Conservation (phyloP, 2,797 vertebrate species). For the Eupleurogrammus muticus region DNA sequence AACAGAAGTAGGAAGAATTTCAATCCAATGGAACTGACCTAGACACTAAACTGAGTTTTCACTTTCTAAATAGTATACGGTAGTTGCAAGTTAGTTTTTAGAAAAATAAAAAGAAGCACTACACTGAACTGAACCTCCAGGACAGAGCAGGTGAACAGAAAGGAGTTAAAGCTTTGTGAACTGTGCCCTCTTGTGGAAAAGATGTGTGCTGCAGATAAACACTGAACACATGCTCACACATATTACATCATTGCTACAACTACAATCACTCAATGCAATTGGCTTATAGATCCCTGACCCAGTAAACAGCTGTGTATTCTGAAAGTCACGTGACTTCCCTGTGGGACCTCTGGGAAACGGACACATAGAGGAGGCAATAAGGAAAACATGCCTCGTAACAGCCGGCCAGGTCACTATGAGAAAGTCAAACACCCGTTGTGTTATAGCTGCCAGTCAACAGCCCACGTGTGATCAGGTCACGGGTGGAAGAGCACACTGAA, state of each 20-base stretch:
- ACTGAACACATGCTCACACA: background rate
- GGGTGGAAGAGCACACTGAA: conserved; percentile 66
- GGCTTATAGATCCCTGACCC: background rate
- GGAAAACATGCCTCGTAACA: conserved; percentile 18
- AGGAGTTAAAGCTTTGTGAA: conserved; percentile 32
- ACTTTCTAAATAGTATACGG: too few relatives aligned
- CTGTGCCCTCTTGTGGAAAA: conserved; percentile 69
- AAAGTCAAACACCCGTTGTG: conserved; percentile 59
- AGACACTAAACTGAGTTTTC: background rate
- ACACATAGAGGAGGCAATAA: background rate
- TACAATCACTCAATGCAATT: background rate
- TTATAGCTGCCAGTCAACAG: conserved; percentile 24
- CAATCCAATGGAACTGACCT: too few relatives aligned
- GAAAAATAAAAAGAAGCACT: background rate
- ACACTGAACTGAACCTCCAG: background rate
- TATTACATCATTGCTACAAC: background rate
- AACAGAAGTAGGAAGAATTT: background rate
- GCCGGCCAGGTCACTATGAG: conserved; percentile 46
- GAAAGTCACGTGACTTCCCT: background rate
- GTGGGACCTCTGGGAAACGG: conserved; percentile 33
- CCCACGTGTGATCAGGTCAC: conserved; percentile 72
- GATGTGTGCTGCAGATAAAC: background rate
- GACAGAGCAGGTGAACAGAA: background rate
- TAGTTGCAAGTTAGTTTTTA: too few relatives aligned
- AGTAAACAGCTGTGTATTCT: background rate